Evolutionary conservation across 2,888 invertebrate genomes (phyloP), one percentile per base, ranked within the genome.

Genomic region (Odontothrips loti): DNA sequence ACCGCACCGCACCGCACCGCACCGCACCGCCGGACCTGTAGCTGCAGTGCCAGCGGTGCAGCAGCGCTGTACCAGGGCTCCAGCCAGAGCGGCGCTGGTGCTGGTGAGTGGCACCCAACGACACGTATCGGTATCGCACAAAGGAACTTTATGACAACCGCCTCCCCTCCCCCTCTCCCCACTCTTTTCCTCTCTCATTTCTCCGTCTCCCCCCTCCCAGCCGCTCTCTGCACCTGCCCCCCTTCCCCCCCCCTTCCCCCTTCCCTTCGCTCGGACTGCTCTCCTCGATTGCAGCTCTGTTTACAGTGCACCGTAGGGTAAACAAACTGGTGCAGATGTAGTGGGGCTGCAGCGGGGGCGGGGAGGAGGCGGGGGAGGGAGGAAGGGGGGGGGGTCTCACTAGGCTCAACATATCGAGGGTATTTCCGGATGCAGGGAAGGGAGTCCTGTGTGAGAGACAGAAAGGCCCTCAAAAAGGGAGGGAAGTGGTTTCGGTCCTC

Each of bases 401-500:
- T 48, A 27, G n/a, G 47, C 43, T 17, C 81, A 79, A 81, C 51
- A 79, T 47, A 79, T 47, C 51, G 27, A 29, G 47, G 63, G 78
- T 29, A 47, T 58, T 58, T 58, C 58, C 58, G 58, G 58, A 58
- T 17, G 58, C 58, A 10, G 51, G 20, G 51, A 17, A 12, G 51
- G 51, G 51, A 51, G 20, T 17, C 20, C 6, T 20, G 58, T 17
- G 58, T 6, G 58, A 17, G 58, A 11, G 58, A 58, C 20, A 17
- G 58, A 17, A n/a, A 3, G 51, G 51, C 51, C 10, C 51, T 20
- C 51, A 10, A 10, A 3, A 51, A 3, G 51, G 51, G 51, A 51
- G 34, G 34, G 58, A 58, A 58, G 58, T 58, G 58, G 34, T 43
- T 43, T 2, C 3, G 84, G 95, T 95, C 0, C 95, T 96, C 85